These are phyloP conservation scores for Prunella strophiata DNA, from an alignment of 2,797 vertebrate genomes.

Conservation along the genomic window DNA sequence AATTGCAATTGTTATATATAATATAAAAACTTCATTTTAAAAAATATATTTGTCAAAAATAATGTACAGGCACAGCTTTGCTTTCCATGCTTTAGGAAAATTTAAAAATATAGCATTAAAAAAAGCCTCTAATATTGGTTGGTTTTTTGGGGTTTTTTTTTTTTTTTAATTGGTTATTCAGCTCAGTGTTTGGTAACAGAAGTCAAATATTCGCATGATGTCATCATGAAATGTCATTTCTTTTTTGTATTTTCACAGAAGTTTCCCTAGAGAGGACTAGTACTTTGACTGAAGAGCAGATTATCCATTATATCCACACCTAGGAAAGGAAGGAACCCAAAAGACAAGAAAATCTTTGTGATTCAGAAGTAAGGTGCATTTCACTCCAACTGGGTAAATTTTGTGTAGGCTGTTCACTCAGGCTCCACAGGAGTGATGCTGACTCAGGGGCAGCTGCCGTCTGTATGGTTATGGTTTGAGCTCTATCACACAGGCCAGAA, in stretches of 20 bases:
- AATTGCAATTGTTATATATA: not conserved
- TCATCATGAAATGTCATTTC: not conserved
- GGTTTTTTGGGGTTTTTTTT: not conserved
- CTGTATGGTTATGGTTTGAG: accelerated
- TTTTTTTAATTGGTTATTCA: not conserved
- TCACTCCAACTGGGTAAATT: not conserved
- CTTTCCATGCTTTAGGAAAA: not conserved
- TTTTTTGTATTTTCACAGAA: not conserved
- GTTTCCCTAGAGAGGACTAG: not conserved
- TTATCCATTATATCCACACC: not conserved
- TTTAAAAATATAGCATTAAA: not conserved
- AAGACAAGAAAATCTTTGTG: not conserved
- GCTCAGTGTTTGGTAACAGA: not conserved
- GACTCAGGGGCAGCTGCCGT: not conserved
- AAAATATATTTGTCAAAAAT: not conserved
- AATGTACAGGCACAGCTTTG: not conserved
- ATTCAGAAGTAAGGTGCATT: not conserved
- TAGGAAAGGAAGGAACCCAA: not conserved
- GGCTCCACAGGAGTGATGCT: not conserved
- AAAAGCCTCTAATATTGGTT: not conserved
- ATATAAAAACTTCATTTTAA: not conserved
- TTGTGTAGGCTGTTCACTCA: not conserved
- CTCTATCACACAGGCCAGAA: not conserved
- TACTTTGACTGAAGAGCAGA: not conserved
- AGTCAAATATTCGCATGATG: not conserved